Evolutionary conservation across 2,797 vertebrate genomes (phyloP).

Genomic region (Propithecus deckenii): DNA sequence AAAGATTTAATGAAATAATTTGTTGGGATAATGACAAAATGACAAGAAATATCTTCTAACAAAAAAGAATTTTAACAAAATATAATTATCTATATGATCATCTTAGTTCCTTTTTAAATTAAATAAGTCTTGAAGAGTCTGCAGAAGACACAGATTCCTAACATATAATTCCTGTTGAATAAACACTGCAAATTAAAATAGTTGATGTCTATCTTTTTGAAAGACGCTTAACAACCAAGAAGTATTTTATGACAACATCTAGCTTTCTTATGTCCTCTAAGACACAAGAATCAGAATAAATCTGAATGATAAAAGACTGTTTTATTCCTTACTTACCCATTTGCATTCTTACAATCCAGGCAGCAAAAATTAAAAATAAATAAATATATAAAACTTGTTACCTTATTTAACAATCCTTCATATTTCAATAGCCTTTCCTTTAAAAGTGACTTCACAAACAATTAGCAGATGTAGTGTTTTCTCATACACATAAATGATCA

Average conservation of each 20-base stretch:
- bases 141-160: constrained; percentile 32
- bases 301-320: not conserved
- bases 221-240: constrained; percentile 31
- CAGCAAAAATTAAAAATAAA: constrained; percentile 78
- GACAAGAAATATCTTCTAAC: constrained; percentile 8
- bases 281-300: constrained; percentile 33
- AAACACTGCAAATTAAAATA: constrained; percentile 18
- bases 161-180: constrained; percentile 8
- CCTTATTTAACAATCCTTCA: constrained; percentile 48
- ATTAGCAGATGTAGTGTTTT: constrained; percentile 27
- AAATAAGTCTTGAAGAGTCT: constrained; percentile 26
- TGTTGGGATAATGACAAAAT: constrained; percentile 13
- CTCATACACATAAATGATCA: constrained; percentile 5
- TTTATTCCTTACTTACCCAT: constrained; percentile 76
- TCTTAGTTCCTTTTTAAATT: not conserved
- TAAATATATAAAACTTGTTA: constrained; percentile 52
- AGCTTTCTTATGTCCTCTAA: constrained; percentile 19
- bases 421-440: constrained; percentile 10
- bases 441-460: constrained; percentile 20
- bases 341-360: constrained; percentile 72
- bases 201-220: not conserved
- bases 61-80: constrained; percentile 35
- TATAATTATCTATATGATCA: not conserved
- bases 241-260: constrained; percentile 18
- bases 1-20: constrained; percentile 26